Evolutionary conservation across 2,797 vertebrate genomes (phyloP), one percentile per base, ranked within the genome.

Genomic region (Trachurus trachurus): DNA sequence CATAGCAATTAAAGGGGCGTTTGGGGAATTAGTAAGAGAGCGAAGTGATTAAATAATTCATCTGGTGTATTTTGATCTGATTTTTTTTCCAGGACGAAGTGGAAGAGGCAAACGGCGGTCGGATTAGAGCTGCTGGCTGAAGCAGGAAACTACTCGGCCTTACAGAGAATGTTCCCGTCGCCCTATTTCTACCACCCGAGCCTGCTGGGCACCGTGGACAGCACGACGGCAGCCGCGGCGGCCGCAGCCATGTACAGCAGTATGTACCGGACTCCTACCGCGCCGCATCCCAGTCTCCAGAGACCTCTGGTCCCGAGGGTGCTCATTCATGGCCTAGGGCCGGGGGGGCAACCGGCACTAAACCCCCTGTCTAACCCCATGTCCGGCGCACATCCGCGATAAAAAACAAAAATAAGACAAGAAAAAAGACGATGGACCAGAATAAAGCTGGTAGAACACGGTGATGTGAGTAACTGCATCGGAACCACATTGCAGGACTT

Each of bases 181-280:
- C 97, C 96, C 56, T 97, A 97, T 90, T 98, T 98, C 94, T 98
- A 98, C 91, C 97, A 98, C 86, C 98, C 98, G 12, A 98, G 97
- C 80, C 93, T 99, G 88, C 93, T 99, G 87, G 96, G 97, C 81
- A 96, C 96, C 86, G 96, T 99, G 97, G 98, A 99, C 96, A 97
- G 97, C 92, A 97, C 96, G 6, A 97, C 98, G 17, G 98, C 98
- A 13, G 98, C 98, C 0, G 98, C 98, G 0, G 98, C 98, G 6
- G 98, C 98, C 19, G 98, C 98, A 19, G 98, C 98, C 64, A 98
- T 99, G 98, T 99, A 99, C 96, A 98, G 97, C 96, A 98, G 96
- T 88, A 99, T 99, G 97, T 99, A 99, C 94, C 97, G 98, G 97
- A 98, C 97, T 97, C 98, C 98, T 75, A 94, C 97, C 1, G 92